Percentiles rank a stretch among this genome's conserved stretches.
Evolutionary conservation across 2,797 vertebrate species (phyloP).

Genomic region (Pseudochaenichthys georgianus): DNA sequence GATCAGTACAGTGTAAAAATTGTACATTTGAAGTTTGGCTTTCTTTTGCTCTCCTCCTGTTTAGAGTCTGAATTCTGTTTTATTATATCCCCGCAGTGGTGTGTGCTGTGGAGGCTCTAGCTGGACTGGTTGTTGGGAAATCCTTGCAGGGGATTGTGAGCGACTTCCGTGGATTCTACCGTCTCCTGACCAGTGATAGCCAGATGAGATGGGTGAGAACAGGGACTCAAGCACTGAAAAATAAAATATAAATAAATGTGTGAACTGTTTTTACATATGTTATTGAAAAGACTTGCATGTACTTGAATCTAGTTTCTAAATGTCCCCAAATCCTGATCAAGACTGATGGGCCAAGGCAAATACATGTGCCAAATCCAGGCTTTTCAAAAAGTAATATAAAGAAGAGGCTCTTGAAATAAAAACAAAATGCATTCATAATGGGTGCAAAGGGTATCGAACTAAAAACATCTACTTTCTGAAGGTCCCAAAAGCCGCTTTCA

Average conservation of each 20-base stretch:
- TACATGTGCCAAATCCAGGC: neutral
- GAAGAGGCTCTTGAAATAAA: neutral
- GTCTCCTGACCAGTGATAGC: conserved; percentile 84
- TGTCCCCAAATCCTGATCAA: neutral
- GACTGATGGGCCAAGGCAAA: neutral
- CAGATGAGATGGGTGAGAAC: conserved; percentile 87
- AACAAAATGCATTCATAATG: neutral
- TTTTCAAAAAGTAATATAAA: neutral
- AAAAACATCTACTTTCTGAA: neutral
- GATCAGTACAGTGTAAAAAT: too few relatives aligned
- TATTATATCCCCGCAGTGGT: conserved; percentile 73
- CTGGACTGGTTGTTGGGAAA: conserved; percentile 82
- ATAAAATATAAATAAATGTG: neutral
- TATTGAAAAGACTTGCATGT: neutral
- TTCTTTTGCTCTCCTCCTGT: too few relatives aligned
- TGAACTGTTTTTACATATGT: too few relatives aligned
- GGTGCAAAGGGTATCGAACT: too few relatives aligned
- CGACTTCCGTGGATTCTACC: conserved; percentile 88
- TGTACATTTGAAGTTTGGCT: too few relatives aligned
- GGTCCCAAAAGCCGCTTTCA: neutral
- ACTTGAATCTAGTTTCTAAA: neutral
- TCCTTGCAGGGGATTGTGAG: conserved; percentile 83
- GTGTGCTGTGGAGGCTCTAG: conserved; percentile 83
- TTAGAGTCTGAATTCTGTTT: too few relatives aligned
- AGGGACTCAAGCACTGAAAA: neutral